A percentile compares a stretch with the other conserved stretches of the same genome.
Conservation (phyloP, 2,797 vertebrate genomes). For the Alca torda region DNA sequence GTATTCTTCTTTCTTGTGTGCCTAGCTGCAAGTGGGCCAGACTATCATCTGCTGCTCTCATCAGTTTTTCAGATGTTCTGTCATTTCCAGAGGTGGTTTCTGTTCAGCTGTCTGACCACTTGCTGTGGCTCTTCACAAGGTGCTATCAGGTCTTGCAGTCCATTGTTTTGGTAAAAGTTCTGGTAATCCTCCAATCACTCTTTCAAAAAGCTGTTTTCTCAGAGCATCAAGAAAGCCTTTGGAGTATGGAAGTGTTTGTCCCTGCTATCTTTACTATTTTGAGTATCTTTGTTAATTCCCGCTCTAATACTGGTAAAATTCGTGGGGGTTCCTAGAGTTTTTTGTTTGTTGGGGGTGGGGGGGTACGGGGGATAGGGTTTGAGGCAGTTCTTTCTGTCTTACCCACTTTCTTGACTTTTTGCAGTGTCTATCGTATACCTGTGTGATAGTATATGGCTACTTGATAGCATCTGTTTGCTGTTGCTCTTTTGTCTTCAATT, state of each 20-base stretch:
- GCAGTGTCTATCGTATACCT: background rate
- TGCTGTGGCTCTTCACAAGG: background rate
- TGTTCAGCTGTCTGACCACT: background rate
- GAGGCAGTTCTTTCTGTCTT: background rate
- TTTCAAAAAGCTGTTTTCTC: background rate
- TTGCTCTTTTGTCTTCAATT: background rate
- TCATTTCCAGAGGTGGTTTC: background rate
- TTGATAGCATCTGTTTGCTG: background rate
- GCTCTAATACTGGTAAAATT: background rate
- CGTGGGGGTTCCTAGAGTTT: rapidly evolving
- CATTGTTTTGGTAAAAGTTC: background rate
- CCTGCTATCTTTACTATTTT: background rate
- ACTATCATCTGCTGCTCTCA: background rate
- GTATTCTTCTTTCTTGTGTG: background rate
- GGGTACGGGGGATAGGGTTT: too few species aligned
- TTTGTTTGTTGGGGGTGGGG: too few species aligned
- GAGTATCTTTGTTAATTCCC: background rate
- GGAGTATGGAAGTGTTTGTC: background rate
- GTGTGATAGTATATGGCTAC: background rate
- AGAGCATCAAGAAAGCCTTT: background rate
- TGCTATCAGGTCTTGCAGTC: background rate
- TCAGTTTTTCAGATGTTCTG: background rate
- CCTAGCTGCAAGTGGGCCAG: background rate
- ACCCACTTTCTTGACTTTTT: background rate
- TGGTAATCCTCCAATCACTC: background rate